Evolutionary conservation across 2,113 vertebrate genomes (phyloP).

Genomic region (Bos indicus): DNA sequence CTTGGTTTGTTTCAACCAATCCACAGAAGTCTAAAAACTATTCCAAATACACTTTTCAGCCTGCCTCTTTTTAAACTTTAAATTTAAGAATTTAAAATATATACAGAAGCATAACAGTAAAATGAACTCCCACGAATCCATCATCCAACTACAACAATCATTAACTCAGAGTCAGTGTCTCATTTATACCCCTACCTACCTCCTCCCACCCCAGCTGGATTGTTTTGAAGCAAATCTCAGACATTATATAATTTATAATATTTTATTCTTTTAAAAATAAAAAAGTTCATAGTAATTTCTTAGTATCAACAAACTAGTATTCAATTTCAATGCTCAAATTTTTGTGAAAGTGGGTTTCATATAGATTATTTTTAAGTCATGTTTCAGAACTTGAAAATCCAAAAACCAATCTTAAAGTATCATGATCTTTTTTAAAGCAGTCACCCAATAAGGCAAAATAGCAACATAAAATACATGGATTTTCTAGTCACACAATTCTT

Average conservation of each 20-base stretch:
- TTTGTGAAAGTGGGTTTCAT: not conserved
- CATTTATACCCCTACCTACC: not conserved
- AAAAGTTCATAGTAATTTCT: not conserved
- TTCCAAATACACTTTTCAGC: not conserved
- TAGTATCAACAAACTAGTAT: not conserved
- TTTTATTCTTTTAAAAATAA: not conserved
- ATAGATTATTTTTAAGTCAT: not conserved
- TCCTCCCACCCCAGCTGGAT: not conserved
- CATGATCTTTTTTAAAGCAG: not conserved
- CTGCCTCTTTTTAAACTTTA: not conserved
- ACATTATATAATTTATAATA: not conserved
- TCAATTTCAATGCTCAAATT: not conserved
- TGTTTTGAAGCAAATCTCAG: not conserved
- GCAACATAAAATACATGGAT: not conserved
- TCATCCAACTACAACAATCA: not conserved
- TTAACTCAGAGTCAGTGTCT: not conserved
- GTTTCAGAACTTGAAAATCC: constrained; percentile 13
- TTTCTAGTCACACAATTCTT: constrained; percentile 20
- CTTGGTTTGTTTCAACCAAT: not conserved
- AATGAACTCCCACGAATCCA: not conserved
- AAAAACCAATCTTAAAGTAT: not conserved
- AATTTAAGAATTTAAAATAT: not conserved
- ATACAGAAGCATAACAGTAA: not conserved
- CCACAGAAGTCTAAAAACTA: not conserved
- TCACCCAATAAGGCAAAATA: not conserved